These are phyloP conservation scores for Pseudomyrmex concolor DNA, from an alignment of 1,140 invertebrate genomes.

Conservation along the genomic window DNA sequence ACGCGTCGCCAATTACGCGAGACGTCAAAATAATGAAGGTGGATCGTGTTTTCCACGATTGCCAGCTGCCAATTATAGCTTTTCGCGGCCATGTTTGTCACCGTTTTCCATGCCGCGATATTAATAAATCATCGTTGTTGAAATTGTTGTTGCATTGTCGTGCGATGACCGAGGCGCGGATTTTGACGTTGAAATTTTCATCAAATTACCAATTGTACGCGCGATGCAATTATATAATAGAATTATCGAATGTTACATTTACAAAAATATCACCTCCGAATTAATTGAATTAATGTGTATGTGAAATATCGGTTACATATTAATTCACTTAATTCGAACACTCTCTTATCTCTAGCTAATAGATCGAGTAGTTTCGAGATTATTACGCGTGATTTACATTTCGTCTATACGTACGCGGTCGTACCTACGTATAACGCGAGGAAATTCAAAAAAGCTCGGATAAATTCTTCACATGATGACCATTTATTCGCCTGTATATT, in stretches of 20 bases:
- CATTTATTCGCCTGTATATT: no score
- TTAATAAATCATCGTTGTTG: slow-evolving; percentile 58
- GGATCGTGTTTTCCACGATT: slow-evolving; percentile 59
- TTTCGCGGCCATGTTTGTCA: slow-evolving; percentile 52
- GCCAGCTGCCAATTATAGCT: slow-evolving; percentile 59
- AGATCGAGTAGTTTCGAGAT: no score
- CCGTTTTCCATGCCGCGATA: slow-evolving; percentile 49
- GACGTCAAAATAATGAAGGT: slow-evolving; percentile 61
- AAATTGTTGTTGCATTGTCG: slow-evolving; percentile 59
- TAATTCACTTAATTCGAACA: no score
- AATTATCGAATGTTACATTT: slow-evolving; percentile 45
- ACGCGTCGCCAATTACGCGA: slow-evolving; percentile 58
- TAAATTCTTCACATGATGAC: no score
- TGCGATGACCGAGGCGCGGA: slow-evolving; percentile 40
- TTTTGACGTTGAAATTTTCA: slow-evolving; percentile 58
- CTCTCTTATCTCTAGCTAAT: no score
- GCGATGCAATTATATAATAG: slow-evolving; percentile 51
- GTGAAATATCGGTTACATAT: not conserved
- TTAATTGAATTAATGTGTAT: slow-evolving; percentile 30
- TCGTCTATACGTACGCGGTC: no score
- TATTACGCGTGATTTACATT: no score
- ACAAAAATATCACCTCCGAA: slow-evolving; percentile 23
- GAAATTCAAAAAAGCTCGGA: no score
- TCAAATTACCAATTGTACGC: slow-evolving; percentile 46
- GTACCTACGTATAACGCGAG: no score